Percentiles rank a stretch among this genome's conserved stretches.
Evolutionary conservation across 2,113 vertebrate genomes (phyloP).

Genomic region (Eudyptes chrysolophus): DNA sequence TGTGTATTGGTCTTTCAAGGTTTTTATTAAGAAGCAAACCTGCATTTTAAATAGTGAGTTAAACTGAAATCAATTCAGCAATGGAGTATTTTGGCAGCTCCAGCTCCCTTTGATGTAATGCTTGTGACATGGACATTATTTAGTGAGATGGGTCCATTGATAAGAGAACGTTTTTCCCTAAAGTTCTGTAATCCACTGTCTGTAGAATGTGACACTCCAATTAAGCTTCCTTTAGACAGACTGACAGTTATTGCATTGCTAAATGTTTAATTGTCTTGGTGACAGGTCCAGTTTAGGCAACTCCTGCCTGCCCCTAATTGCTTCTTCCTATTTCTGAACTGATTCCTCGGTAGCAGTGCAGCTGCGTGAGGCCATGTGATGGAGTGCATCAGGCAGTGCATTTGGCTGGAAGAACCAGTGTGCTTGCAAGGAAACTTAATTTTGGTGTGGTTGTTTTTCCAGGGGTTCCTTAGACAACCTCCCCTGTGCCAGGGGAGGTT

Average conservation of each 20-base stretch:
- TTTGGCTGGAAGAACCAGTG: not conserved
- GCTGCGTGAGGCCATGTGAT: not conserved
- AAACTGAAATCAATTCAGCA: constrained; percentile 16
- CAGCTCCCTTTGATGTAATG: not conserved
- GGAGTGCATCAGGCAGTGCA: not conserved
- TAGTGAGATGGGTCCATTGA: not conserved
- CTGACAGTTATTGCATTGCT: not conserved
- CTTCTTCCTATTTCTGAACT: not conserved
- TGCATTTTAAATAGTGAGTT: constrained; percentile 25
- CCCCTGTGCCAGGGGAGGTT: too few relatives aligned
- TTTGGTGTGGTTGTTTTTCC: not conserved
- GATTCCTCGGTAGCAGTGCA: not conserved
- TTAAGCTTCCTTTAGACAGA: not conserved
- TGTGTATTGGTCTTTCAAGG: not conserved
- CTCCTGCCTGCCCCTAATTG: not conserved
- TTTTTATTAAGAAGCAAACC: not conserved
- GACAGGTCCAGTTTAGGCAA: not conserved
- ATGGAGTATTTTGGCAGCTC: not conserved
- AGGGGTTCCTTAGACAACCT: not conserved
- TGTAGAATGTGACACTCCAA: not conserved
- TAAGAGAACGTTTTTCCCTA: not conserved
- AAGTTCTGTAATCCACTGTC: not conserved
- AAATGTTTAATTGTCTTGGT: not conserved
- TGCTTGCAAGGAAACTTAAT: not conserved
- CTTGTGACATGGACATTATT: constrained; percentile 18